Evolutionary conservation across 2,888 invertebrate genomes (phyloP).

Genomic region (Tinea semifulvella): DNA sequence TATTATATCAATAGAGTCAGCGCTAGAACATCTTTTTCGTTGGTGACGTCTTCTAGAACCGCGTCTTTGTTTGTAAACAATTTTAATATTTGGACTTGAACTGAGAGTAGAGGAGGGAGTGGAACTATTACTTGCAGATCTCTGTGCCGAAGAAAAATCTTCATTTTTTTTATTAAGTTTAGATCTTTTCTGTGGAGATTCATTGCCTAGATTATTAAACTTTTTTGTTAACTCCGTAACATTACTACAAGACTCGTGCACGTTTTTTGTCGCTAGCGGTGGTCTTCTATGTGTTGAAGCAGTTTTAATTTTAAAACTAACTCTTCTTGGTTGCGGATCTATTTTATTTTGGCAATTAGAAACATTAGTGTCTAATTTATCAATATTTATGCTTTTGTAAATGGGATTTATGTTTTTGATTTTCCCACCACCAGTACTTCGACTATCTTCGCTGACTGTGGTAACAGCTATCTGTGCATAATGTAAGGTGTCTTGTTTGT

Average conservation of each 20-base stretch:
- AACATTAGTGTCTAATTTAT: background rate
- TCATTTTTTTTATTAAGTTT: conserved; percentile 64
- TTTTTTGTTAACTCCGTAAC: conserved; percentile 75
- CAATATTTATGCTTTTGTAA: background rate
- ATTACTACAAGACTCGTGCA: conserved; percentile 62
- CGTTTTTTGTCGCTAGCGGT: conserved; percentile 46
- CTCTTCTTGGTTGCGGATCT: conserved; percentile 59
- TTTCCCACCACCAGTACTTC: conserved; percentile 57
- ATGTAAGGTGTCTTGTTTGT: conserved; percentile 32
- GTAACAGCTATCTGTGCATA: conserved; percentile 54
- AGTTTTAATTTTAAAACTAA: conserved; percentile 70
- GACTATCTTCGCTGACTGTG: conserved; percentile 49
- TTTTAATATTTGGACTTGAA: conserved; percentile 59
- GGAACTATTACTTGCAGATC: conserved; percentile 48
- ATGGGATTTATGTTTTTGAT: conserved; percentile 19
- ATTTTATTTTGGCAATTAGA: conserved; percentile 36
- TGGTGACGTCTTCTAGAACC: conserved; percentile 55
- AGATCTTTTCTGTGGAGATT: conserved; percentile 59
- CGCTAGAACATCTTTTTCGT: conserved; percentile 59
- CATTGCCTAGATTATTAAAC: conserved; percentile 71
- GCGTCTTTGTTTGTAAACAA: conserved; percentile 49
- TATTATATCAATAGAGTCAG: conserved; percentile 55
- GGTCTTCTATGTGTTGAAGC: conserved; percentile 52
- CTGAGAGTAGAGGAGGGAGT: conserved; percentile 55
- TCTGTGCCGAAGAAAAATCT: conserved; percentile 40